Conservation (phyloP, 2,888 invertebrate genomes). For the Serripes groenlandicus region DNA sequence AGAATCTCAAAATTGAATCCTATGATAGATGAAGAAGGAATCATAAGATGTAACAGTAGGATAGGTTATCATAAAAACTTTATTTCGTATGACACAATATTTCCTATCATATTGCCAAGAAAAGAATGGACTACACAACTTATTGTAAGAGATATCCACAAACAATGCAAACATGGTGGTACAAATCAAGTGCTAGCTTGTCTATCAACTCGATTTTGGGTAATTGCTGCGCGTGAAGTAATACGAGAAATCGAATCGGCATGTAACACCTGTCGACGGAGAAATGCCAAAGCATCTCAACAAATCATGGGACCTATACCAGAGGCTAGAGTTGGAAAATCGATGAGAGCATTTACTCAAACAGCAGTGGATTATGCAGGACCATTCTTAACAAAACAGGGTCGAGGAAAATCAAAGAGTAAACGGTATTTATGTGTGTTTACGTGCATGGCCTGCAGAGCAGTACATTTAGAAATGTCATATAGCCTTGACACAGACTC, state of each 20-base stretch:
- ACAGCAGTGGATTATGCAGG: constrained; percentile 39
- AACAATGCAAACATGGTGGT: constrained; percentile 28
- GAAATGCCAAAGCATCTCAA: constrained; percentile 23
- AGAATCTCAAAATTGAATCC: too few species aligned
- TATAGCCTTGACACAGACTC: neutral
- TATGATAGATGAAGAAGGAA: too few species aligned
- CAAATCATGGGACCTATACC: constrained; percentile 50
- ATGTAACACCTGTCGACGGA: constrained; percentile 29
- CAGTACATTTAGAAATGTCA: constrained; percentile 57
- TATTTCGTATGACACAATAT: too few species aligned
- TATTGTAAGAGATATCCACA: too few species aligned
- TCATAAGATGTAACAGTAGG: too few species aligned
- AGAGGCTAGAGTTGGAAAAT: constrained; percentile 18
- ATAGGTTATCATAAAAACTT: too few species aligned
- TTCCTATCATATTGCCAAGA: too few species aligned
- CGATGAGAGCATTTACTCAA: constrained; percentile 38
- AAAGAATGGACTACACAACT: too few species aligned
- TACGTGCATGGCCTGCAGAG: constrained; percentile 47
- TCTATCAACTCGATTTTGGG: constrained; percentile 48
- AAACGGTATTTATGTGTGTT: constrained; percentile 66
- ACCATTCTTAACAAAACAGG: constrained; percentile 23
- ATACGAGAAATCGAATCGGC: constrained; percentile 44
- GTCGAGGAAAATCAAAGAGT: constrained; percentile 35
- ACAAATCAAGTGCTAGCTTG: constrained; percentile 45
- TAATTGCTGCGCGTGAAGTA: constrained; percentile 51